phyloP scores from a whole-genome alignment of 2,113 vertebrate species.

The Capra hircus region DNA sequence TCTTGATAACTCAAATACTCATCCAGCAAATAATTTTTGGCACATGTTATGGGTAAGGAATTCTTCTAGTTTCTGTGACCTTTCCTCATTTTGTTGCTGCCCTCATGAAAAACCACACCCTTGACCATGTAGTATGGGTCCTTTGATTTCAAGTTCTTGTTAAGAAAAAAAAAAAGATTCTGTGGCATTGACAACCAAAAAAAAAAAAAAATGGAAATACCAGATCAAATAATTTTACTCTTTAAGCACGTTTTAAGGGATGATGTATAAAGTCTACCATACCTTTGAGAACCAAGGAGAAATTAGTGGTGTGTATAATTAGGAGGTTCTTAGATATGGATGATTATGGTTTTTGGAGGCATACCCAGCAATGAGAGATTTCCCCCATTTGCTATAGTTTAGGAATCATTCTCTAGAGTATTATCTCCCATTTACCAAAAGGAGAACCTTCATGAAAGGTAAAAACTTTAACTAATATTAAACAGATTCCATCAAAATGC shows the following conservation, averaged over 20 bases:
- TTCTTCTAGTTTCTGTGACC: not conserved
- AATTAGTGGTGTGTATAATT: not conserved
- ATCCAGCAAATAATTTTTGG: not conserved
- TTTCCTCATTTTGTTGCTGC: not conserved
- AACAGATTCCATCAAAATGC: not conserved
- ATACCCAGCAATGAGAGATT: not conserved
- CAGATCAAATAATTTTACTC: not conserved
- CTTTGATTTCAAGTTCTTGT: too few species aligned
- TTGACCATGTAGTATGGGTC: too few species aligned
- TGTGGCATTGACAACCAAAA: not conserved
- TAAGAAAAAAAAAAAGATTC: too few species aligned
- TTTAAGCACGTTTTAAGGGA: not conserved
- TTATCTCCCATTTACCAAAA: not conserved
- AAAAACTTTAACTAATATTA: not conserved
- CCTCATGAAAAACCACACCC: not conserved
- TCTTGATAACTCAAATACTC: not conserved
- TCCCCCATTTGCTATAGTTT: not conserved
- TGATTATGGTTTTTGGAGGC: not conserved
- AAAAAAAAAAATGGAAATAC: not conserved
- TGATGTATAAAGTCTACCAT: not conserved
- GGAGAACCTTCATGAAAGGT: not conserved
- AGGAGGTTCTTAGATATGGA: too few species aligned
- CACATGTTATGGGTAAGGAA: not conserved
- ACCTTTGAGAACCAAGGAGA: not conserved
- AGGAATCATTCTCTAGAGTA: not conserved